Evolutionary conservation across 2,113 vertebrate genomes (phyloP).

Genomic region (Eolophus roseicapilla): DNA sequence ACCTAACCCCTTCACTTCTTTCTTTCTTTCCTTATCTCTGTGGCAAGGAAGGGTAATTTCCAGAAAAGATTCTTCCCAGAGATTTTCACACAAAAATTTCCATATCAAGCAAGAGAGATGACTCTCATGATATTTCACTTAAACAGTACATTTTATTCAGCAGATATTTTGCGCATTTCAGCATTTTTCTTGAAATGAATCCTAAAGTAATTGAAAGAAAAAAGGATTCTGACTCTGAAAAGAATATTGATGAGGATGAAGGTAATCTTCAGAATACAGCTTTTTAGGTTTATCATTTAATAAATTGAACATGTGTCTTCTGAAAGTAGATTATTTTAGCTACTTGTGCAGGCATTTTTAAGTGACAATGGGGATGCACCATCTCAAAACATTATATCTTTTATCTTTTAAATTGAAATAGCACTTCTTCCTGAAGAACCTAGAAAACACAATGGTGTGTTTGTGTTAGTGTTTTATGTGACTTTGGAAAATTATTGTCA

Average conservation of each 20-base stretch:
- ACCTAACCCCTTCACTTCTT: background rate
- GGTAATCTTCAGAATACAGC: conserved; percentile 13
- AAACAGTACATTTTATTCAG: background rate
- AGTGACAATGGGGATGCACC: background rate
- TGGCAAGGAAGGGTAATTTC: background rate
- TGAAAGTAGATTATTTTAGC: conserved; percentile 7
- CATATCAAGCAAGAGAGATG: background rate
- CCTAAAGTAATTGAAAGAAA: conserved; percentile 22
- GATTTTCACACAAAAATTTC: background rate
- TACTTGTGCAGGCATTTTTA: background rate
- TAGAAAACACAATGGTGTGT: background rate
- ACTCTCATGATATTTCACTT: background rate
- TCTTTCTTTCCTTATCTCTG: background rate
- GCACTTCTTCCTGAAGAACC: background rate
- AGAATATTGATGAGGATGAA: conserved; percentile 31
- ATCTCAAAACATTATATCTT: background rate
- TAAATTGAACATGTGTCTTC: background rate
- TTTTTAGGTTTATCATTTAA: conserved; percentile 16
- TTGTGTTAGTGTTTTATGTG: background rate
- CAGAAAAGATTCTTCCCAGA: background rate
- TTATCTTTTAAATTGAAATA: conserved; percentile 10
- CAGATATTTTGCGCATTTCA: background rate
- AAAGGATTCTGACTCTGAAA: background rate
- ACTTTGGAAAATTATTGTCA: background rate
- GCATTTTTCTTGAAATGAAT: background rate